Conservation (phyloP, 2,797 vertebrate species). For the Lacerta agilis region DNA sequence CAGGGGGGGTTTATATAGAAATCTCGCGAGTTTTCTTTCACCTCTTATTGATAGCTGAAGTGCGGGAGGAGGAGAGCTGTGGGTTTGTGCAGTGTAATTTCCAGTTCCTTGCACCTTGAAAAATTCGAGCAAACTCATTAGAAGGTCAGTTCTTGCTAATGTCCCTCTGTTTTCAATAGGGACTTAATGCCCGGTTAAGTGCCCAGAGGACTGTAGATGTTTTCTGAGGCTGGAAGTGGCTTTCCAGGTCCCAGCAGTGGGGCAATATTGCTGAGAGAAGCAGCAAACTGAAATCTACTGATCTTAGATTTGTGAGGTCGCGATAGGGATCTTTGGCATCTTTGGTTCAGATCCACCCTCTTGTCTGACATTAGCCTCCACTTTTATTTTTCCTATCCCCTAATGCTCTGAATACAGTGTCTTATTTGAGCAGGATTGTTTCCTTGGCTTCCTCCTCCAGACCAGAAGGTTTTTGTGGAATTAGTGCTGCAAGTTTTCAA, state of each 20-base stretch:
- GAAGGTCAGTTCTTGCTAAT: no score
- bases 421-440: neutral
- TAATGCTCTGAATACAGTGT: neutral
- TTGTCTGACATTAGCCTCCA: neutral
- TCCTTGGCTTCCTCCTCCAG: no score
- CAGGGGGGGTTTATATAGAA: neutral
- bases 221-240: neutral
- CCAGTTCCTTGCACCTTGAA: no score
- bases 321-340: neutral
- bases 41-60: no score
- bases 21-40: conserved; percentile 13
- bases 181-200: neutral
- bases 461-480: no score
- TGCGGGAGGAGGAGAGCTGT: accelerated
- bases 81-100: neutral
- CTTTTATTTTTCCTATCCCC: neutral
- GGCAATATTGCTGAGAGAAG: neutral
- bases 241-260: neutral
- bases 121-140: no score
- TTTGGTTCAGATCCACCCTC: neutral
- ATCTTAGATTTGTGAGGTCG: no score
- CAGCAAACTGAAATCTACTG: neutral
- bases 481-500: no score
- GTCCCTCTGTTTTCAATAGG: neutral
- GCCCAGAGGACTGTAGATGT: no score